A percentile compares a stretch with the other conserved stretches of the same genome.
These are phyloP conservation scores for Phrynocephalus guinanensis DNA, from an alignment of 2,797 vertebrate genomes.

Conservation along the genomic window DNA sequence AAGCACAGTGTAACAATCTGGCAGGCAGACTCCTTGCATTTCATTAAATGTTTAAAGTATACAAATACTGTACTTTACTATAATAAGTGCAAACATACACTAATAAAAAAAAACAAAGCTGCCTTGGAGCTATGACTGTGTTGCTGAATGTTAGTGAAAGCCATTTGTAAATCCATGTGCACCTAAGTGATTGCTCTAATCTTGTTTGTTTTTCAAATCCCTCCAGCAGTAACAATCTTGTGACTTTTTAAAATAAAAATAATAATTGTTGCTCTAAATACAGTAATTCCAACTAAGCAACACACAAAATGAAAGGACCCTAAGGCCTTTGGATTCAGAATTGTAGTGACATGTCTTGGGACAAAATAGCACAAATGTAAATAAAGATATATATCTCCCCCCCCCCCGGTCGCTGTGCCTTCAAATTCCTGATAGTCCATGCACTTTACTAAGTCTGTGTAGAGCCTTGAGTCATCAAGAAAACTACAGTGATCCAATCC, in stretches of 20 bases:
- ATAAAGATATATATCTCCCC: not conserved
- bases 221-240: slow-evolving; percentile 29
- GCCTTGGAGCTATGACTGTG: not conserved
- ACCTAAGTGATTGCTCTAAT: not conserved
- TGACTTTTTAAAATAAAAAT: not conserved
- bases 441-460: not conserved
- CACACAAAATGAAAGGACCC: not conserved
- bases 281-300: slow-evolving; percentile 15
- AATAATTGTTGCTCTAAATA: not conserved
- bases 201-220: not conserved
- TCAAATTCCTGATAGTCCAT: not conserved
- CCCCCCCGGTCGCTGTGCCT: not conserved
- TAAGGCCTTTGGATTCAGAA: not conserved
- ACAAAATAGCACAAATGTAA: not conserved
- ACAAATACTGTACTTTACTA: not conserved
- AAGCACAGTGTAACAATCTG: not conserved
- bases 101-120: not conserved
- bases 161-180: not conserved
- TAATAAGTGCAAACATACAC: not conserved
- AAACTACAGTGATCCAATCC: not conserved
- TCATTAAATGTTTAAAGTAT: not conserved
- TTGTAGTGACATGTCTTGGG: slow-evolving; percentile 37
- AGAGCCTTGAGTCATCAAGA: not conserved
- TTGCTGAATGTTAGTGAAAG: not conserved
- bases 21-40: not conserved